Evolutionary conservation across 2,113 vertebrate species (phyloP), one percentile per base, ranked within the genome.

Genomic region (Acrocephalus kingi): DNA sequence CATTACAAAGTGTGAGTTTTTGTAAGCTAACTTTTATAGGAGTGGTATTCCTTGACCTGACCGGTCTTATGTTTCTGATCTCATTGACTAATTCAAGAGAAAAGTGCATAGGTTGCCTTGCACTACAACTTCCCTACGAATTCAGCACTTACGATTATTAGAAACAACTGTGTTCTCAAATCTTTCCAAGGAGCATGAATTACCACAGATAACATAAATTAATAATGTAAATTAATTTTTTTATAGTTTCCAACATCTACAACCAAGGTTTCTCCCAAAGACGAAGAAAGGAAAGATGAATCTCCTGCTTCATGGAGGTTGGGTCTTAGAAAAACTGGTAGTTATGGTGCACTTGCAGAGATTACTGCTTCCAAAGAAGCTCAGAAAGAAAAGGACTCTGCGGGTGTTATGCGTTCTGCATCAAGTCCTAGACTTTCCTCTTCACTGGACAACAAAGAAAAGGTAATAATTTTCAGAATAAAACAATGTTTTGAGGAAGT

Each of bases 351-450:
- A 2, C 98, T 99, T 83, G 99, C 99, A 6, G 99, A 99, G 97
- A 99, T 99, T 95, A 99, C 99, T 31, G 98, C 99, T 93, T 98
- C 99, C 78, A 99, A 99, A 98, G 99, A 99, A 96, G 98, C 99
- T 62, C 99, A 99, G 96, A 99, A 99, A 96, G 99, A 99, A 93
- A 99, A 99, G 95, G 99, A 99, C 89, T 98, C 97, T 14, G 96
- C 98, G 15, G 99, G 99, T 49, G 99, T 99, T 91, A 99, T 99
- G 98, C 99, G 99, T 68, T 99, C 99, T 5, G 99, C 99, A 74
- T 99, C 99, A 35, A 99, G 99, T 94, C 99, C 99, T 30, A 99
- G 99, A n/a, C 99, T 99, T 73, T 99, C 99, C 37, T 99, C 99
- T 48, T 98, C 99, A 11, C 95, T 99, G 97, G 99, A 99, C 98